A percentile compares a stretch with the other conserved stretches of the same genome.
Evolutionary conservation across 2,113 vertebrate species (phyloP).

Genomic region (Leucopternis melanops): DNA sequence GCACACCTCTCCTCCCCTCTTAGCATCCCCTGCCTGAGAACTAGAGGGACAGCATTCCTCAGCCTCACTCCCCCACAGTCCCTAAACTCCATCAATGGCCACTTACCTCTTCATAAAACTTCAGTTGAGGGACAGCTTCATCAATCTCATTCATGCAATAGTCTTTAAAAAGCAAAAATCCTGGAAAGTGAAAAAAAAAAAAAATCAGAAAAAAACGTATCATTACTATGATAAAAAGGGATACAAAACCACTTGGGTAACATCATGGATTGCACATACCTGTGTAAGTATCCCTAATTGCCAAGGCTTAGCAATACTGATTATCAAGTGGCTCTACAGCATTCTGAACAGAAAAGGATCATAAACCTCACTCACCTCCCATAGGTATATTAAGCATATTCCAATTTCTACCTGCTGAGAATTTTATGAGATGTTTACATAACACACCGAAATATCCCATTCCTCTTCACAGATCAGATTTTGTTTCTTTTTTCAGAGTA

Average conservation of each 20-base stretch:
- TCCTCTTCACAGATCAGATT: neutral
- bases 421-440: neutral
- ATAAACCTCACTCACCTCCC: neutral
- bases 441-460: neutral
- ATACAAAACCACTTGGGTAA: rapidly evolving
- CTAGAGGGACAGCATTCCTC: neutral
- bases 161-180: constrained; percentile 96
- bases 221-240: neutral
- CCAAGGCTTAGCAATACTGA: neutral
- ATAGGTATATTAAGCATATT: neutral
- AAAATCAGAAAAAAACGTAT: neutral
- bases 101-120: constrained; percentile 96
- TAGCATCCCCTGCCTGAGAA: rapidly evolving
- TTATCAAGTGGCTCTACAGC: neutral
- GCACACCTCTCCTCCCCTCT: neutral
- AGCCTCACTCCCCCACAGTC: neutral
- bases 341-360: neutral
- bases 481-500: neutral
- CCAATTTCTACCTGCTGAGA: neutral
- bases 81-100: neutral
- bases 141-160: constrained; percentile 94
- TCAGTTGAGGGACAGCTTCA: constrained; percentile 94
- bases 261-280: rapidly evolving
- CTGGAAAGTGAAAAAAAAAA: constrained; percentile 59
- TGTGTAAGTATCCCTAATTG: rapidly evolving